Base-by-base conservation (phyloP, 2,888 invertebrate species). In the Rhimphoctona megacephalus region DNA sequence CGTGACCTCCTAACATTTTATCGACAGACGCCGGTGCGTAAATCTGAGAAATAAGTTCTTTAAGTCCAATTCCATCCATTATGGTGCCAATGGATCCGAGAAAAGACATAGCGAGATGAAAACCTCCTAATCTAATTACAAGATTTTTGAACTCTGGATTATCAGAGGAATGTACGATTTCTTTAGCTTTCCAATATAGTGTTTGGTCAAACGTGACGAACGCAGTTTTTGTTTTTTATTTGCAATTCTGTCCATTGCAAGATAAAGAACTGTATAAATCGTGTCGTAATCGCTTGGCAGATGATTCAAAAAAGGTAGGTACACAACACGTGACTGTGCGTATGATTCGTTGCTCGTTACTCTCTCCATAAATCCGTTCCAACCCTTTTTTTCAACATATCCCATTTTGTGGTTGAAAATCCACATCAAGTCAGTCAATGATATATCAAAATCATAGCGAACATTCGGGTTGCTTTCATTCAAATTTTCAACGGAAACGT, bases 21-120 rank as follows among this genome's bases (percentile, higher is more conserved):
- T 84, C 66, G 8, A 84, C 80, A 25, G 72, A 73, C 22, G 33
- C 30, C 1, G 79, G 66, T 39, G 84, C 73, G 64, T 84, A 84
- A 80, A 79, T 52, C 36, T 43, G 11, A 19, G 17, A 64, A 22
- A 80, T 22, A 6, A 84, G 57, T 36, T 81, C 81, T 36, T 80
- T 52, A 2, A 84, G 43, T 49, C 74, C 80, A 49, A 73, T 81
- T 19, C 80, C 84, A 67, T 57, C 43, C 84, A 84, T 84, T 30
- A 82, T 74, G 5, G 19, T 22, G 22, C 73, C 80, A 54, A 81
- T 73, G n/a, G 36, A 46, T 43, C 80, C 84, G 17, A 77, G 54
- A 36, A 82, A 82, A 19, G 77, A 82, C 66, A 82, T 67, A 1
- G 30, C 17, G 52, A 79, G 46, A 77, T 66, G 64, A 64, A 66